These are phyloP conservation scores for Micromys minutus DNA, from an alignment of 2,113 vertebrate species.

Conservation along the genomic window DNA sequence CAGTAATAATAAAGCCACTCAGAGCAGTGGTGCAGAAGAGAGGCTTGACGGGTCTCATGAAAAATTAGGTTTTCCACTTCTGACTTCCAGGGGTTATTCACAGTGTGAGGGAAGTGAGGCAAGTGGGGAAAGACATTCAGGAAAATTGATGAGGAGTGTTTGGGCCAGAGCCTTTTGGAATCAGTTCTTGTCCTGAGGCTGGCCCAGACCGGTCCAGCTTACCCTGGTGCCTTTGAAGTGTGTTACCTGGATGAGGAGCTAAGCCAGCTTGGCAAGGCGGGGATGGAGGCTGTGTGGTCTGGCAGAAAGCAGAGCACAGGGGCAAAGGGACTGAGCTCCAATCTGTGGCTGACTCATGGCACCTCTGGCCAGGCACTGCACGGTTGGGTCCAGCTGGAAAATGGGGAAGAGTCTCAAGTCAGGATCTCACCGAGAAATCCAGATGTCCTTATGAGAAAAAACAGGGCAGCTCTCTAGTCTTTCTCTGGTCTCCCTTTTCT, in stretches of 20 bases:
- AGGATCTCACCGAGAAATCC: slow-evolving; percentile 59
- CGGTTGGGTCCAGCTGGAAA: slow-evolving; percentile 65
- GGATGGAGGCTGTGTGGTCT: slow-evolving; percentile 76
- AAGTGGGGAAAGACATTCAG: slow-evolving; percentile 22
- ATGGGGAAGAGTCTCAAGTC: slow-evolving; percentile 62
- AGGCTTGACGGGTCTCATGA: slow-evolving; percentile 49
- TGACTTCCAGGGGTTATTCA: slow-evolving; percentile 70
- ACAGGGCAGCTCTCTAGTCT: not conserved
- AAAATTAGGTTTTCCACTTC: slow-evolving; percentile 66
- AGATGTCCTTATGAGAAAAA: slow-evolving; percentile 63
- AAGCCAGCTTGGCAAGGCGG: slow-evolving; percentile 67
- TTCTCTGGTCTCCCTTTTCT: not conserved
- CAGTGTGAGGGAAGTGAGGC: slow-evolving; percentile 53
- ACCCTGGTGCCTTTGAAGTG: slow-evolving; percentile 70
- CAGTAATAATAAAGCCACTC: not conserved
- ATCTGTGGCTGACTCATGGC: slow-evolving; percentile 64
- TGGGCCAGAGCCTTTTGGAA: slow-evolving; percentile 54
- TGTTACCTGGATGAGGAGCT: slow-evolving; percentile 73
- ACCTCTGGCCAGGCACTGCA: slow-evolving; percentile 62
- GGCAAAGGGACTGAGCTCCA: slow-evolving; percentile 60
- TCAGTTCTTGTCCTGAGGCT: slow-evolving; percentile 29
- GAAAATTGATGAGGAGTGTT: slow-evolving; percentile 57
- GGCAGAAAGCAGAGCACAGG: slow-evolving; percentile 67
- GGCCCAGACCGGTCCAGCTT: not conserved
- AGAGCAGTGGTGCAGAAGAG: not conserved